Percentiles rank a stretch among this genome's conserved stretches.
Evolutionary conservation across 92 coral and sea anemone genomes (phyloP).

Genomic region (Zoanthus gigantus): DNA sequence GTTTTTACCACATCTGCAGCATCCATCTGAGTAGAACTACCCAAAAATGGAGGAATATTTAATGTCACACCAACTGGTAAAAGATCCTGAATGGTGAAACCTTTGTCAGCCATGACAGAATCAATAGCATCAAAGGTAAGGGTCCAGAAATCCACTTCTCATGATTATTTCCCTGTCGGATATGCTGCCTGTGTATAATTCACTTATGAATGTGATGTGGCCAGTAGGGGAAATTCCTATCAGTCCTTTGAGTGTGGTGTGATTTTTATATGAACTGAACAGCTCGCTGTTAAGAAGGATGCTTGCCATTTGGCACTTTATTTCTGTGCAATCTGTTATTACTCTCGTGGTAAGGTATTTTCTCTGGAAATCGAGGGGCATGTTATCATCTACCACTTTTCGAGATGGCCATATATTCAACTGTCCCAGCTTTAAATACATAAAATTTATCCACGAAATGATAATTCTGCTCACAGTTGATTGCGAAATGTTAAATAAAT

Average conservation of each 20-base stretch:
- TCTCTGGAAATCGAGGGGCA: slow-evolving; percentile 31
- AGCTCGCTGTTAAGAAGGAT: slow-evolving; percentile 10
- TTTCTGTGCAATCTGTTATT: background rate
- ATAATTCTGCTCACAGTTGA: slow-evolving; percentile 49
- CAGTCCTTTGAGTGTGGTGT: slow-evolving; percentile 4
- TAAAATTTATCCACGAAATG: slow-evolving; percentile 40
- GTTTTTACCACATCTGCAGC: slow-evolving; percentile 57
- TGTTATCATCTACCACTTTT: slow-evolving; percentile 39
- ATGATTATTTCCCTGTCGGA: slow-evolving; percentile 61
- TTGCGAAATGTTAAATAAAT: slow-evolving; percentile 26
- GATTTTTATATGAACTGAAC: too few species aligned
- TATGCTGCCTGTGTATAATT: slow-evolving; percentile 50
- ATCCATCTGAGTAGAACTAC: slow-evolving; percentile 48
- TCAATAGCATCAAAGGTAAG: slow-evolving; percentile 46
- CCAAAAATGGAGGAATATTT: slow-evolving; percentile 58
- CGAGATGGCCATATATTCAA: slow-evolving; percentile 53
- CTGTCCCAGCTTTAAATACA: slow-evolving; percentile 44
- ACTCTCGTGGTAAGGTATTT: slow-evolving; percentile 34
- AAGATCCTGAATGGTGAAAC: slow-evolving; percentile 52
- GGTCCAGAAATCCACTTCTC: slow-evolving; percentile 53
- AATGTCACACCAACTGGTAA: slow-evolving; percentile 58
- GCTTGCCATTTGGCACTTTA: slow-evolving; percentile 30
- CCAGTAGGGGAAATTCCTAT: slow-evolving; percentile 25
- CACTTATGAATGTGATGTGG: slow-evolving; percentile 28
- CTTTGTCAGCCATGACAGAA: slow-evolving; percentile 66